Evolutionary conservation across 2,888 invertebrate species (phyloP).

Genomic region (Drosophila sordidula): DNA sequence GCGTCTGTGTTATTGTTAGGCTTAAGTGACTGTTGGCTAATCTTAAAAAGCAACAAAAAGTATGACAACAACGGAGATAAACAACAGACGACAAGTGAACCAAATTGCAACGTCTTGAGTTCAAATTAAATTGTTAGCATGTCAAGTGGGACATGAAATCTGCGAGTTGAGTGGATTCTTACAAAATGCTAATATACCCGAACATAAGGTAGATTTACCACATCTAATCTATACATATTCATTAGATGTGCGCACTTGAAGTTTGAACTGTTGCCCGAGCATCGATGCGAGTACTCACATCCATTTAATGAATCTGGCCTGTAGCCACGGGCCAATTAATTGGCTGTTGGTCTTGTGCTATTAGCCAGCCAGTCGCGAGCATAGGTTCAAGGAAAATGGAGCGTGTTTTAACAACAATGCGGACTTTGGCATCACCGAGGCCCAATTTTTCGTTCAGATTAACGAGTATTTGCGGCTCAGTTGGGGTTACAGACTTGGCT

Average conservation of each 20-base stretch:
- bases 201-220: not conserved
- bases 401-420: slow-evolving; percentile 54
- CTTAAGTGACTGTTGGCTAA: slow-evolving; percentile 40
- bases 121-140: slow-evolving; percentile 82
- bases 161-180: slow-evolving; percentile 64
- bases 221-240: slow-evolving; percentile 28
- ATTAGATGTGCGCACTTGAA: slow-evolving; percentile 17
- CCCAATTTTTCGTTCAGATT: slow-evolving; percentile 28
- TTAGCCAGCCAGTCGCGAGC: slow-evolving; percentile 34
- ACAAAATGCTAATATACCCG: slow-evolving; percentile 47
- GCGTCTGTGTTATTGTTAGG: too few species aligned
- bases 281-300: slow-evolving; percentile 38
- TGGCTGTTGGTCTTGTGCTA: slow-evolving; percentile 40
- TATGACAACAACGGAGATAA: slow-evolving; percentile 35
- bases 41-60: slow-evolving; percentile 14
- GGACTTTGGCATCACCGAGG: slow-evolving; percentile 51
- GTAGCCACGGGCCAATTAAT: slow-evolving; percentile 54
- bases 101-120: slow-evolving; percentile 67
- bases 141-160: slow-evolving; percentile 81
- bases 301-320: slow-evolving; percentile 44
- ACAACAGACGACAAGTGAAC: slow-evolving; percentile 13
- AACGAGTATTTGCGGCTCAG: slow-evolving; percentile 43
- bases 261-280: slow-evolving; percentile 16
- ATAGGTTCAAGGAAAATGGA: slow-evolving; percentile 77
- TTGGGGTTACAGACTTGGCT: slow-evolving; percentile 32